A percentile compares a stretch with the other conserved stretches of the same genome.
These are phyloP conservation scores for Scatophagus argus DNA, from an alignment of 2,113 vertebrate species.

Conservation along the genomic window DNA sequence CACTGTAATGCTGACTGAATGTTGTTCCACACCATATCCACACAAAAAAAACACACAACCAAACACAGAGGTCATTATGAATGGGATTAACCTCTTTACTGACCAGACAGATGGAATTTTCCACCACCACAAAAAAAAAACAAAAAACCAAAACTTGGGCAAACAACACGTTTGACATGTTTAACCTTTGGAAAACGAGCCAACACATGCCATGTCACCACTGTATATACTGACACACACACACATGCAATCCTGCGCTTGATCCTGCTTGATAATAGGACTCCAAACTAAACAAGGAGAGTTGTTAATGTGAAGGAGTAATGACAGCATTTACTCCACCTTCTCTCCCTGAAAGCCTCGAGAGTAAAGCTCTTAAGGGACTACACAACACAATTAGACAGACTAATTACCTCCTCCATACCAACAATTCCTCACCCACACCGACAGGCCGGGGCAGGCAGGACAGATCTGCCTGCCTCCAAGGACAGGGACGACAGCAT, in stretches of 20 bases:
- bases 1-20: background rate
- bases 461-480: conserved; percentile 18
- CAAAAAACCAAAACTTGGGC: background rate
- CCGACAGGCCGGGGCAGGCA: conserved; percentile 72
- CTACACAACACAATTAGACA: conserved; percentile 71
- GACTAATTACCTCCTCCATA: conserved; percentile 76
- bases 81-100: background rate
- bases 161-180: conserved; percentile 31
- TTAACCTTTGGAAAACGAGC: conserved; percentile 68
- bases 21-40: background rate
- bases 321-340: conserved; percentile 53
- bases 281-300: conserved; percentile 23
- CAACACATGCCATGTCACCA: conserved; percentile 63
- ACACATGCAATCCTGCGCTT: background rate
- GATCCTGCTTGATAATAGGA: conserved; percentile 34
- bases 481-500: background rate
- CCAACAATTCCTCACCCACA: conserved; percentile 64
- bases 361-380: conserved; percentile 38
- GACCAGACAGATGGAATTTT: conserved; percentile 25
- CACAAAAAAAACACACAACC: too few relatives aligned
- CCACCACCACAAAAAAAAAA: background rate
- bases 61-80: background rate
- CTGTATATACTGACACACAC: conserved; percentile 21
- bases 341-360: conserved; percentile 19
- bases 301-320: conserved; percentile 44